Evolutionary conservation across 2,888 invertebrate species (phyloP).

Genomic region (Macaria notata): DNA sequence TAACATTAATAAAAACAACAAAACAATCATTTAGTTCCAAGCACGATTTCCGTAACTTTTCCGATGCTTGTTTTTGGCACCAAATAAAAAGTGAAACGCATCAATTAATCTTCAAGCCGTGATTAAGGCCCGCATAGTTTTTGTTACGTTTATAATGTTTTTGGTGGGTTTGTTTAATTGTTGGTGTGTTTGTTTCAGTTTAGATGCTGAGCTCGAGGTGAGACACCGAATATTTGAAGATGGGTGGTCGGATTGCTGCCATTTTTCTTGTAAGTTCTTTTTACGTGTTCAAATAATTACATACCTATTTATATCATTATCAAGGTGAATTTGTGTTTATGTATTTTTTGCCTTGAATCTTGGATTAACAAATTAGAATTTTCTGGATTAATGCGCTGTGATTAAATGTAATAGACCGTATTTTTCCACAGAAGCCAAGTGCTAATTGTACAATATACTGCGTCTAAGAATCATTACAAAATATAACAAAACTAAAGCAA

Average conservation of each 20-base stretch:
- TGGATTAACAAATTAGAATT: no score
- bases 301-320: no score
- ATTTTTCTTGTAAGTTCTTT: conserved; percentile 7
- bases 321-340: no score
- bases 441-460: no score
- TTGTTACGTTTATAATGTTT: conserved; percentile 1
- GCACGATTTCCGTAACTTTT: background rate
- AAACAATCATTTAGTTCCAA: no score
- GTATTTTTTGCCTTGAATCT: no score
- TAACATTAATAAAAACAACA: no score
- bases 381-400: no score
- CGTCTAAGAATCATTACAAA: no score
- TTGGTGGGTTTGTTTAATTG: conserved; percentile 1
- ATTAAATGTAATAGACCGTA: no score
- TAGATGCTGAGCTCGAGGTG: conserved; percentile 9
- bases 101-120: conserved; percentile 15
- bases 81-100: conserved; percentile 23
- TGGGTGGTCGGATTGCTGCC: conserved; percentile 1
- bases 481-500: no score
- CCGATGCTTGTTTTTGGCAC: background rate
- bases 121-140: conserved; percentile 17
- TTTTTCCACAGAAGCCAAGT: no score
- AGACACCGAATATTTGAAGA: background rate
- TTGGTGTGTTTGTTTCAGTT: conserved; percentile 17
- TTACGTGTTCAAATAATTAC: background rate